Evolutionary conservation across 2,888 invertebrate genomes (phyloP).

Genomic region (Lydus trimaculatus): DNA sequence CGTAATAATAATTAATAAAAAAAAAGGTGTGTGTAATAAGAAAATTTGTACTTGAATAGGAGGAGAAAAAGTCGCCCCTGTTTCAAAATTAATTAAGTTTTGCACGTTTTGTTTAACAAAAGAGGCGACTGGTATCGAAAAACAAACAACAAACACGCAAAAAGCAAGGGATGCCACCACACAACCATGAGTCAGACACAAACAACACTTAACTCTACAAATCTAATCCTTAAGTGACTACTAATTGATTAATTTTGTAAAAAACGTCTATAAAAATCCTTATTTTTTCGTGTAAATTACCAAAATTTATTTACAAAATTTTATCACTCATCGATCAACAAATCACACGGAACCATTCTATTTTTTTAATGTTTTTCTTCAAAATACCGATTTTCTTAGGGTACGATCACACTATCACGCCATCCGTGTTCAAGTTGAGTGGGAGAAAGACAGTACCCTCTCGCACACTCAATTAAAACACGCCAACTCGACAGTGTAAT

Average conservation of each 20-base stretch:
- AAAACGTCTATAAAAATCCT: constrained; percentile 20
- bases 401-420: too few relatives aligned
- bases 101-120: constrained; percentile 31
- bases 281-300: not conserved
- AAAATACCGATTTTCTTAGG: too few relatives aligned
- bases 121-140: constrained; percentile 37
- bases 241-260: constrained; percentile 26
- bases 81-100: constrained; percentile 9
- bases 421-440: too few relatives aligned
- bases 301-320: constrained; percentile 13
- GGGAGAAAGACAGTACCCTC: too few relatives aligned
- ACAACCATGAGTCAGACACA: constrained; percentile 52
- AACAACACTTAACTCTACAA: constrained; percentile 22
- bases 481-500: too few relatives aligned
- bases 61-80: constrained; percentile 45
- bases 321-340: constrained; percentile 23
- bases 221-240: constrained; percentile 24
- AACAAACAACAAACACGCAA: too few relatives aligned
- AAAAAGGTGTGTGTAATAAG: constrained; percentile 43
- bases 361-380: not conserved
- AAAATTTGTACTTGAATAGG: constrained; percentile 61
- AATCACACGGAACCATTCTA: constrained; percentile 30
- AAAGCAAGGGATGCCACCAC: constrained; percentile 51
- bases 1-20: constrained; percentile 43
- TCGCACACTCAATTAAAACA: too few relatives aligned